Evolutionary conservation across 2,888 invertebrate genomes (phyloP).

Genomic region (Noctua fimbriata): DNA sequence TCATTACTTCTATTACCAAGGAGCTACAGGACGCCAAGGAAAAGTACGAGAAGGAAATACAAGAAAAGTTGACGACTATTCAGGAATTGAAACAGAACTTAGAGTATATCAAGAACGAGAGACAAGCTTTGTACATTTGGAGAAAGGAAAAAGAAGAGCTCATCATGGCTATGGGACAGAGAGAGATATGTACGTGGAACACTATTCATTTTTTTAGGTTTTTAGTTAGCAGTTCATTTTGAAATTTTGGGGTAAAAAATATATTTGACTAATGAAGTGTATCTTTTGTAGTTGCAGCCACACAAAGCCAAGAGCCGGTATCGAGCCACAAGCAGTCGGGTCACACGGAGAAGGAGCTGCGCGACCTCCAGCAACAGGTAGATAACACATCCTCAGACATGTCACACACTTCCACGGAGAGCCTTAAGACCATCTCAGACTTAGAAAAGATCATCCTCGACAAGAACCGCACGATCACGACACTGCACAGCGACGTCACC

Average conservation of each 20-base stretch:
- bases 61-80: slow-evolving; percentile 64
- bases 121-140: slow-evolving; percentile 68
- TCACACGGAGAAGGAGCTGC: slow-evolving; percentile 72
- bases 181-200: slow-evolving; percentile 80
- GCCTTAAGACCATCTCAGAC: slow-evolving; percentile 84
- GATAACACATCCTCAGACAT: slow-evolving; percentile 83
- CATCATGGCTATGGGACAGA: slow-evolving; percentile 75
- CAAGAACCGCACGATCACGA: slow-evolving; percentile 84
- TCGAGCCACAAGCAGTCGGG: slow-evolving; percentile 70
- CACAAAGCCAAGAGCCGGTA: slow-evolving; percentile 73
- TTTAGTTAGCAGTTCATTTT: background rate
- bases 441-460: slow-evolving; percentile 86
- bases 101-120: slow-evolving; percentile 69
- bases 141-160: slow-evolving; percentile 80
- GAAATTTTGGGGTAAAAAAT: background rate
- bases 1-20: slow-evolving; percentile 70
- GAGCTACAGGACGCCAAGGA: slow-evolving; percentile 76
- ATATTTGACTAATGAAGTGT: slow-evolving; percentile 14
- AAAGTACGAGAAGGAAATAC: slow-evolving; percentile 69
- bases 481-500: slow-evolving; percentile 82
- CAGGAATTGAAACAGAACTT: slow-evolving; percentile 69
- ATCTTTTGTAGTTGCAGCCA: slow-evolving; percentile 76
- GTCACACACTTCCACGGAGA: slow-evolving; percentile 83
- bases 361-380: slow-evolving; percentile 82
- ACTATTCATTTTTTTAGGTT: background rate